These are phyloP conservation scores for Agonopterix alstromeriana DNA, from an alignment of 2,888 invertebrate species.

Conservation along the genomic window DNA sequence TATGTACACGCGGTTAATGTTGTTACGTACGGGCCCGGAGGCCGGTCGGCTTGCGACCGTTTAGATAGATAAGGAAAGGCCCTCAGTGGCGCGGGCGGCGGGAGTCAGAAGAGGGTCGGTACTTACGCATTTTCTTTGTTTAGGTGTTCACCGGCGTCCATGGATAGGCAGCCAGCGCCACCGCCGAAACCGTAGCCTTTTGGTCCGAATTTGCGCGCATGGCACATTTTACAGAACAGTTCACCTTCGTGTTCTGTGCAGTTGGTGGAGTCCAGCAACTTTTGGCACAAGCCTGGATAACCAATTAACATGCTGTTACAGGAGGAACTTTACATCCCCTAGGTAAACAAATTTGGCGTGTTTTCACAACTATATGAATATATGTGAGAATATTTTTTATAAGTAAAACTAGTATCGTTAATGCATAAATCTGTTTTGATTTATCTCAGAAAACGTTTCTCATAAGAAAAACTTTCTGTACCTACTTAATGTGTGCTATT, in stretches of 20 bases:
- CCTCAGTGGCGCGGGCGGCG: slow-evolving; percentile 75
- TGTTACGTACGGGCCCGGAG: slow-evolving; percentile 71
- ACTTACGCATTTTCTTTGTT: slow-evolving; percentile 85
- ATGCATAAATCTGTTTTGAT: no score
- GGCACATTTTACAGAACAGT: slow-evolving; percentile 98
- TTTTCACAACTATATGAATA: no score
- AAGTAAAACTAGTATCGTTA: no score
- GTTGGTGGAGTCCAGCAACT: slow-evolving; percentile 98
- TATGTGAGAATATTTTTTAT: no score
- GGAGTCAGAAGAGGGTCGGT: slow-evolving; percentile 50
- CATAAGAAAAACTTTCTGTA: no score
- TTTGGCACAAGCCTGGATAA: slow-evolving; percentile 92
- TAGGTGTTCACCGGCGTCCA: slow-evolving; percentile 96
- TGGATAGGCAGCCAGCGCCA: slow-evolving; percentile 97
- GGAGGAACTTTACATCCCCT: no score
- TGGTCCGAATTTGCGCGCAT: slow-evolving; percentile 98
- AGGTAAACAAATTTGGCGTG: no score
- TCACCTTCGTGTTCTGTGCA: slow-evolving; percentile 98
- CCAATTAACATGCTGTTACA: slow-evolving; percentile 7
- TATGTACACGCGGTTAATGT: slow-evolving; percentile 76
- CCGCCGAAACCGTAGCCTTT: slow-evolving; percentile 99
- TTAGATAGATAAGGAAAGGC: slow-evolving; percentile 73
- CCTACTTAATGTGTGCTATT: no score
- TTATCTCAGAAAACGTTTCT: no score
- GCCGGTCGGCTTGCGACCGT: slow-evolving; percentile 62